Evolutionary conservation across 2,797 vertebrate genomes (phyloP).

Genomic region (Macropodus opercularis): DNA sequence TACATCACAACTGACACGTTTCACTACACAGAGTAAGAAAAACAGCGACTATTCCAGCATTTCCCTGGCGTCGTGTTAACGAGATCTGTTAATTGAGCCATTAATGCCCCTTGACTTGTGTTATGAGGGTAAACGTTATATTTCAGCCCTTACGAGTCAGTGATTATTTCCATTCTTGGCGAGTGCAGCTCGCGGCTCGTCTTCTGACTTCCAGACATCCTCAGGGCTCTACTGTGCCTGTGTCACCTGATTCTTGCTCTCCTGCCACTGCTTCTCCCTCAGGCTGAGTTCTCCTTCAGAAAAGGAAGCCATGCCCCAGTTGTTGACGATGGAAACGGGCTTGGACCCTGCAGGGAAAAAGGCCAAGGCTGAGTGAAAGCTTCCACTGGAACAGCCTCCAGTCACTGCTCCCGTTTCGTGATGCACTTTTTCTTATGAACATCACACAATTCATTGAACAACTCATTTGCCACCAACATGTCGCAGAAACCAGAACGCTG

Average conservation of each 20-base stretch:
- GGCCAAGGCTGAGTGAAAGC: conserved; percentile 3
- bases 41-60: conserved; percentile 3
- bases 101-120: conserved; percentile 12
- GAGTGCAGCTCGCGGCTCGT: too few species aligned
- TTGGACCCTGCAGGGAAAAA: conserved; percentile 84
- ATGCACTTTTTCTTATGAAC: too few species aligned
- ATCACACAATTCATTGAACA: too few species aligned
- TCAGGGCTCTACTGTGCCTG: conserved; percentile 71
- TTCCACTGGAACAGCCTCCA: too few species aligned
- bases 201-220: background rate
- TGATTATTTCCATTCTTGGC: too few species aligned
- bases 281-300: conserved; percentile 89
- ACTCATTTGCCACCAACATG: too few species aligned
- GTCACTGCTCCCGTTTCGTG: too few species aligned
- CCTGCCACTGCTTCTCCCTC: conserved; percentile 92
- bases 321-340: conserved; percentile 88
- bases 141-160: too few species aligned
- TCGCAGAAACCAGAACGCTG: too few species aligned
- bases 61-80: background rate
- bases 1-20: too few species aligned
- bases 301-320: conserved; percentile 95
- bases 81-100: background rate
- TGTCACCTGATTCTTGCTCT: conserved; percentile 81
- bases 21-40: background rate
- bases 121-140: background rate